These are phyloP conservation scores for Agrilus mali DNA, from an alignment of 2,888 invertebrate species.

Conservation along the genomic window DNA sequence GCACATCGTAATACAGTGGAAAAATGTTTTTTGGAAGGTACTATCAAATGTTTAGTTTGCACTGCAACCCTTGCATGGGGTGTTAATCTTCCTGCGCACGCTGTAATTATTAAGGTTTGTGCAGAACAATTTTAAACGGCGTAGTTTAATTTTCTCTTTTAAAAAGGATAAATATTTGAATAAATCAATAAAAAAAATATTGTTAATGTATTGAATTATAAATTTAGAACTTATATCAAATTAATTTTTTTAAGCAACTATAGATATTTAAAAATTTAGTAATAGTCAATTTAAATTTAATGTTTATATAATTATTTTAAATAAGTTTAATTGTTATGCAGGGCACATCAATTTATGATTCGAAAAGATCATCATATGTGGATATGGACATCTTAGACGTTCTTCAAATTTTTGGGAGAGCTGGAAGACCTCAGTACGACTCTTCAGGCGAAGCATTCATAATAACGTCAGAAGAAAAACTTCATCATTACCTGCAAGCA, in stretches of 20 bases:
- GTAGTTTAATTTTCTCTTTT: neutral
- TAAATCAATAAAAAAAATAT: too few species aligned
- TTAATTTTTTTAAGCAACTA: too few species aligned
- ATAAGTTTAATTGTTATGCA: too few species aligned
- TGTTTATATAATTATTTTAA: conserved; percentile 11
- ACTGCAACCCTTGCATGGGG: conserved; percentile 99
- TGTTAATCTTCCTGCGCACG: conserved; percentile 97
- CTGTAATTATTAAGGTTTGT: conserved; percentile 81
- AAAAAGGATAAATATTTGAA: neutral
- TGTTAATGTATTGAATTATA: too few species aligned
- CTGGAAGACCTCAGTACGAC: conserved; percentile 96
- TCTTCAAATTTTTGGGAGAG: conserved; percentile 95
- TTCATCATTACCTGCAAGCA: conserved; percentile 85
- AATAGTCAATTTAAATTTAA: conserved; percentile 2
- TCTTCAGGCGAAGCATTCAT: conserved; percentile 90
- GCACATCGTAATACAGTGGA: conserved; percentile 47
- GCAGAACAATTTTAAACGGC: neutral
- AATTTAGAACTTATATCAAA: too few species aligned
- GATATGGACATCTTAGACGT: conserved; percentile 96
- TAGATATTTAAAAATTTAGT: too few species aligned
- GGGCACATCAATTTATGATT: conserved; percentile 97
- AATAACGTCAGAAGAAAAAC: conserved; percentile 83
- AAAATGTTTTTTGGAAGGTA: conserved; percentile 78
- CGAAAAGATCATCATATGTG: conserved; percentile 85
- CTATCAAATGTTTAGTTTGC: conserved; percentile 81